Conservation (phyloP, 2,797 vertebrate genomes). For the Intellagama lesueurii region DNA sequence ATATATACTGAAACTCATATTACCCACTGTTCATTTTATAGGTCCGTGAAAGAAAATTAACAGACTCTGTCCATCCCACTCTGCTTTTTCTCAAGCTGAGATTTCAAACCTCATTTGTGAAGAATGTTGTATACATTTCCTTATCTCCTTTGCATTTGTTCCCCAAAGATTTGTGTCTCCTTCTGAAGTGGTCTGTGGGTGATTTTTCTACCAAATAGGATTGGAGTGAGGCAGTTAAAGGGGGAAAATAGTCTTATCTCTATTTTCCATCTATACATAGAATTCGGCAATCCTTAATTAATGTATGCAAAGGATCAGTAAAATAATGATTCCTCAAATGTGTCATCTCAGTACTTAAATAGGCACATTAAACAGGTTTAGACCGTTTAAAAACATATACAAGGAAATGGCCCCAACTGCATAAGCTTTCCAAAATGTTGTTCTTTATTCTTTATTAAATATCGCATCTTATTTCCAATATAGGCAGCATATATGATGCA, state of each 20-base stretch:
- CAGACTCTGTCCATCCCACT: too few relatives aligned
- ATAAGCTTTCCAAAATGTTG: constrained; percentile 1
- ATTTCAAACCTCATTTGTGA: constrained; percentile 43
- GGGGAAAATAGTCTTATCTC: constrained; percentile 34
- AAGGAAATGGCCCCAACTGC: background rate
- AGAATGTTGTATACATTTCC: constrained; percentile 33
- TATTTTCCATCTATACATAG: constrained; percentile 58
- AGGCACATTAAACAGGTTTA: constrained; percentile 16
- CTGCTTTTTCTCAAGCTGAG: constrained; percentile 40
- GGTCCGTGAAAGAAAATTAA: background rate
- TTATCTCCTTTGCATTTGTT: constrained; percentile 47
- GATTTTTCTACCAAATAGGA: constrained; percentile 53
- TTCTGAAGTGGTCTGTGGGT: constrained; percentile 58
- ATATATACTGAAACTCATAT: background rate
- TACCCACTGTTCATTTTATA: background rate
- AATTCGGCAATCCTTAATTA: constrained; percentile 62
- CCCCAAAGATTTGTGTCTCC: constrained; percentile 35
- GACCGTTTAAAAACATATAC: constrained; percentile 42
- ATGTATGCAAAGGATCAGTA: constrained; percentile 58
- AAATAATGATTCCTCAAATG: constrained; percentile 38
- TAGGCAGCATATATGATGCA: background rate
- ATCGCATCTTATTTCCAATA: background rate
- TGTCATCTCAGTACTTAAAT: background rate
- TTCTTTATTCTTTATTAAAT: background rate
- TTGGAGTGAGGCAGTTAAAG: background rate